Percentiles rank a stretch among this genome's conserved stretches.
Conservation (phyloP, 2,113 vertebrate genomes). For the Ochotona curzoniae region DNA sequence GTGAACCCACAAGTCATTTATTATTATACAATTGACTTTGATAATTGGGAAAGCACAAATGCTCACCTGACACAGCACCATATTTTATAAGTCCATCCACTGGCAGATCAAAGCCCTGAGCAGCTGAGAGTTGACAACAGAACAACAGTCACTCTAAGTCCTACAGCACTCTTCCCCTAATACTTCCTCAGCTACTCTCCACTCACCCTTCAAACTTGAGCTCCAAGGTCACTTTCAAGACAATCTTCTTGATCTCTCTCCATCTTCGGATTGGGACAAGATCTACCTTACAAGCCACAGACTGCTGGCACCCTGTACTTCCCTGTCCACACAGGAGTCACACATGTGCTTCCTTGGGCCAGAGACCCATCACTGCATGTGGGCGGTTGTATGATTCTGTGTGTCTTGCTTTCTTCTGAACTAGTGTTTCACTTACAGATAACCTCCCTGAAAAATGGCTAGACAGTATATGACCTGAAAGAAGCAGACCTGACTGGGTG, state of each 20-base stretch:
- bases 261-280: not conserved
- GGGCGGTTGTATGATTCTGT: not conserved
- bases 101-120: not conserved
- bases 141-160: not conserved
- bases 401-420: not conserved
- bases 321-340: not conserved
- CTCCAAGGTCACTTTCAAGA: not conserved
- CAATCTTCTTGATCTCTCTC: not conserved
- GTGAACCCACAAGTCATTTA: not conserved
- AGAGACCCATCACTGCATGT: not conserved
- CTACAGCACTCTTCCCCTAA: not conserved
- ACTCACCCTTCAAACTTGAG: not conserved
- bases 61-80: not conserved
- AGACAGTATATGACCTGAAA: not conserved
- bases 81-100: not conserved
- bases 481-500: not conserved
- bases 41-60: not conserved
- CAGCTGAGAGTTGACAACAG: not conserved
- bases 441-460: not conserved
- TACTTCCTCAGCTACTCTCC: not conserved
- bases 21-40: not conserved
- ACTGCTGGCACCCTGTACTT: too few species aligned
- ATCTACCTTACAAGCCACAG: rapidly evolving
- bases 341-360: not conserved
- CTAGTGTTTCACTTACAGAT: not conserved